Evolutionary conservation across 2,888 invertebrate species (phyloP).

Genomic region (Heliconius ethilla): DNA sequence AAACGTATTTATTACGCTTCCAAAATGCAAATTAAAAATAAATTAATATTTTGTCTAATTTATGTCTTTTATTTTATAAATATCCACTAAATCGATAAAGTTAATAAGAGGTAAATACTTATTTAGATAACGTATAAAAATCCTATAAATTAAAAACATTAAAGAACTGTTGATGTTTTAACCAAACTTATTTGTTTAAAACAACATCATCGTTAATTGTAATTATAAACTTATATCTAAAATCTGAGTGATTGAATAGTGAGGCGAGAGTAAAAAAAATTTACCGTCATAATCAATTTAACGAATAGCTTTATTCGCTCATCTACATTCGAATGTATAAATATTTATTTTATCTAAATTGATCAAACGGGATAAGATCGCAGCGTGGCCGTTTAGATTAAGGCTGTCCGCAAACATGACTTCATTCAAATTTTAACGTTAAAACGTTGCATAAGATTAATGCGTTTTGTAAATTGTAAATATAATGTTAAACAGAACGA

Average conservation of each 20-base stretch:
- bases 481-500: background rate
- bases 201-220: conserved; percentile 43
- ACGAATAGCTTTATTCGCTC: conserved; percentile 77
- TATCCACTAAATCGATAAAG: background rate
- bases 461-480: conserved; percentile 7
- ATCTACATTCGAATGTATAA: conserved; percentile 78
- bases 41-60: conserved; percentile 80
- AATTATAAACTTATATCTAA: conserved; percentile 57
- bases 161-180: conserved; percentile 7
- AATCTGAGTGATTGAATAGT: conserved; percentile 68
- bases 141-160: background rate
- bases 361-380: conserved; percentile 80
- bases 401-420: conserved; percentile 38
- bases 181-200: conserved; percentile 24
- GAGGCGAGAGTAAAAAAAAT: conserved; percentile 64
- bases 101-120: background rate
- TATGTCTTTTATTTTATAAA: conserved; percentile 59
- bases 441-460: conserved; percentile 24
- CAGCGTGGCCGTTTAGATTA: conserved; percentile 62
- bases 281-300: conserved; percentile 79
- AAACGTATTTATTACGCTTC: conserved; percentile 81
- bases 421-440: conserved; percentile 25
- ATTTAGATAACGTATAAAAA: too few relatives aligned
- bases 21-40: conserved; percentile 79
- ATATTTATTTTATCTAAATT: conserved; percentile 83